These are phyloP conservation scores for Austrolebias charrua DNA, from an alignment of 2,797 vertebrate species.

Conservation along the genomic window DNA sequence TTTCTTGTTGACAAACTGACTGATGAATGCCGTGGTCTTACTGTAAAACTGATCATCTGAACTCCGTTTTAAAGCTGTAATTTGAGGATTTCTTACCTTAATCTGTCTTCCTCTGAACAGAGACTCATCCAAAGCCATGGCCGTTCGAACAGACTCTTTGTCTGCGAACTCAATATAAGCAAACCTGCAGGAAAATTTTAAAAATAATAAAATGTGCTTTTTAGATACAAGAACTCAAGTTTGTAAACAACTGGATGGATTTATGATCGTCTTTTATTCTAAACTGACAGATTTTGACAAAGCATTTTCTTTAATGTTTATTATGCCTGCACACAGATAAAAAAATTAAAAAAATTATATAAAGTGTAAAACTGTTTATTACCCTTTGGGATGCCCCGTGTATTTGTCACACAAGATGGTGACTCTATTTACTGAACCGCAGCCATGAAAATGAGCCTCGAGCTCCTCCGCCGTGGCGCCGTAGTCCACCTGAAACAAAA, in stretches of 20 bases:
- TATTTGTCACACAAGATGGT: conserved; percentile 97
- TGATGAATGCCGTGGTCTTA: neutral
- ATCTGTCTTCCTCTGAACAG: conserved; percentile 95
- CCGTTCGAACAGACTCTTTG: conserved; percentile 94
- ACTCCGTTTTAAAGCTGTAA: neutral
- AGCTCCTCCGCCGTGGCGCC: conserved; percentile 89
- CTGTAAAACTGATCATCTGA: neutral
- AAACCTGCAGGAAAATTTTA: conserved; percentile 72
- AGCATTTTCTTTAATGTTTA: no score
- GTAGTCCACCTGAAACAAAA: conserved; percentile 78
- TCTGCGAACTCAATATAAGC: conserved; percentile 96
- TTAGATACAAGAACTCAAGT: no score
- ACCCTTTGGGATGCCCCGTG: conserved; percentile 97
- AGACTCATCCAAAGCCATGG: conserved; percentile 93
- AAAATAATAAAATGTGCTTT: neutral
- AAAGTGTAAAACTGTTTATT: conserved; percentile 28
- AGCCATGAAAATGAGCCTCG: conserved; percentile 95
- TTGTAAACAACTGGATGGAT: no score
- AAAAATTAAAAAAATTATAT: no score
- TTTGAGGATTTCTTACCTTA: conserved; percentile 78
- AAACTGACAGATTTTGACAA: no score
- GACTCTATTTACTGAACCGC: conserved; percentile 95
- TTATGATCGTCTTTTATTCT: no score
- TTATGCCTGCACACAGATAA: no score
- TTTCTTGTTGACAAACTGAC: neutral